Base-by-base conservation (phyloP, 2,888 invertebrate genomes). In the Pollenia angustigena region DNA sequence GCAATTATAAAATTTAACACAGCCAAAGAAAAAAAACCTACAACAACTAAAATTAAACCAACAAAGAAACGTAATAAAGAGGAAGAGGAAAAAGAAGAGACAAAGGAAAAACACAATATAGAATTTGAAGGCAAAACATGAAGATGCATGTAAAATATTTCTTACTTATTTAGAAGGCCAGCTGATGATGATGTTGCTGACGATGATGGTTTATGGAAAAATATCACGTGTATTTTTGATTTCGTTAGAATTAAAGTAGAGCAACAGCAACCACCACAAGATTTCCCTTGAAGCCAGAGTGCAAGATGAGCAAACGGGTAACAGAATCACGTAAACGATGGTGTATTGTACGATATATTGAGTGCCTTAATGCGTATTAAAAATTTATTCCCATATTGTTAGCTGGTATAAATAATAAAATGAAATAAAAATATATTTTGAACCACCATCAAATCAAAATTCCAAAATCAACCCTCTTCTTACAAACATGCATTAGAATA, bases 1-100 rank as follows among this genome's bases (percentile, higher is more conserved):
- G 91, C 92, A 92, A 92, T 92, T 92, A 92, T 91, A 90, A 91
- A 91, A 90, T 90, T 90, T 90, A 90, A 84, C 75, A 79, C 82
- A 85, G 62, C 46, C n/a, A 64, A 46, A 85, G 78, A 60, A 83
- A 58, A 32, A 52, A 54, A 54, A 40, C 23, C 10, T 42, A 68
- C 64, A 81, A 75, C 52, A 76, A 81, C 52, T 66, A 84, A 14
- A 58, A 72, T 2, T n/a, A 66, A 81, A 54, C 16, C 23, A 68
- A 81, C 23, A 75, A 62, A 46, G 48, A 16, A 71, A 54, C 14
- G 14, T 18, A 40, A 48, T 56, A 72, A 72, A 11, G 48, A 66
- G 3, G n/a, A 56, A 44, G 46, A 44, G 44, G 32, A 32, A 69
- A 44, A 66, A 52, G 16, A 66, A 72, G 46, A 76, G 48, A 80